A percentile compares a stretch with the other conserved stretches of the same genome.
phyloP scores from a whole-genome alignment of 2,113 vertebrate genomes.

The Zapus hudsonius region DNA sequence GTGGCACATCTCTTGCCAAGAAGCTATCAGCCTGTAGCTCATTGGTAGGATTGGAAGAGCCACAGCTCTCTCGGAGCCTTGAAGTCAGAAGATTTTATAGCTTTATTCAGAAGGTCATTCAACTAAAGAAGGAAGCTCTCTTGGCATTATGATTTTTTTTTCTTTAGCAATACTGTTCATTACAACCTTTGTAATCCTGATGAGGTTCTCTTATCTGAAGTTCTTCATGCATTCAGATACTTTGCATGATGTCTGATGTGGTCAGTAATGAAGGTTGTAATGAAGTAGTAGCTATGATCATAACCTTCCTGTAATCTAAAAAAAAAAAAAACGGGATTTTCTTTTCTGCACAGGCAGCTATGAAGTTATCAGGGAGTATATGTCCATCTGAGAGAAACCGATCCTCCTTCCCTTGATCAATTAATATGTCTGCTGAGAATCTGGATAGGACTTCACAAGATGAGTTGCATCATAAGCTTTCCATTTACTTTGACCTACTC shows the following conservation, averaged over 20 bases:
- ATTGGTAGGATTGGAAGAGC: too few relatives aligned
- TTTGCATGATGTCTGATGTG: conserved; percentile 98
- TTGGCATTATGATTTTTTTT: conserved; percentile 20
- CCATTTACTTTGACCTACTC: too few relatives aligned
- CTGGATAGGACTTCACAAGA: conserved; percentile 90
- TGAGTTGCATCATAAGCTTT: conserved; percentile 92
- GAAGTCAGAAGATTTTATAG: conserved; percentile 43
- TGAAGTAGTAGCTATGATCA: conserved; percentile 98
- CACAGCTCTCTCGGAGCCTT: too few relatives aligned
- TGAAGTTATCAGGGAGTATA: conserved; percentile 96
- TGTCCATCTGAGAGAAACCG: conserved; percentile 95
- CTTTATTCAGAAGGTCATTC: conserved; percentile 71
- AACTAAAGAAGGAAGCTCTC: neutral
- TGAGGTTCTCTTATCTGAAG: neutral
- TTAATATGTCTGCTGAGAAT: conserved; percentile 92
- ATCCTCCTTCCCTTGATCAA: conserved; percentile 97
- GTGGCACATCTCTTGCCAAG: too few relatives aligned
- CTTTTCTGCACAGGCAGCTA: conserved; percentile 92
- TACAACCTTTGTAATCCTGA: conserved; percentile 12
- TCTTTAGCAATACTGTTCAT: conserved; percentile 4
- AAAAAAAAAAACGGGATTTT: conserved; percentile 94
- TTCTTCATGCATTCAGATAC: conserved; percentile 91
- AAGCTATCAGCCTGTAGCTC: too few relatives aligned
- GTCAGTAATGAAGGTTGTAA: conserved; percentile 94
- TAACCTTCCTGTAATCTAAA: conserved; percentile 98